Conservation (phyloP, 2,113 vertebrate species). For the Dromiciops gliroides region DNA sequence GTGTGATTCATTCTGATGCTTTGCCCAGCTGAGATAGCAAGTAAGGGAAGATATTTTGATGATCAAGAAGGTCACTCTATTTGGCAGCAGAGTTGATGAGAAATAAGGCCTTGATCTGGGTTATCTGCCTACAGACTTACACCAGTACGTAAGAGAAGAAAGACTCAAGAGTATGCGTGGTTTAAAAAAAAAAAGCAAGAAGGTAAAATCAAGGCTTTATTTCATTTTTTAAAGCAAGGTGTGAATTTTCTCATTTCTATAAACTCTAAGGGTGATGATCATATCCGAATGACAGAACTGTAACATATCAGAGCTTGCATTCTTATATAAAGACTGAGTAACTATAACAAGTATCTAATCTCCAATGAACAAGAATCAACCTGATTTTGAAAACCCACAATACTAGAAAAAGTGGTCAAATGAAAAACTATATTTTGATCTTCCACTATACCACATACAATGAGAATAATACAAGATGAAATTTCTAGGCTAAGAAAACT, state of each 20-base stretch:
- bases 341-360: background rate
- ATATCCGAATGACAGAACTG: background rate
- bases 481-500: background rate
- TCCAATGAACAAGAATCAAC: conserved; percentile 25
- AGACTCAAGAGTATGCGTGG: background rate
- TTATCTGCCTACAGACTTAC: background rate
- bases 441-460: background rate
- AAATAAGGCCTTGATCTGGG: background rate
- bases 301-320: background rate
- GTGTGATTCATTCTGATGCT: background rate
- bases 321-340: conserved; percentile 5
- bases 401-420: background rate
- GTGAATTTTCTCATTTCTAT: background rate
- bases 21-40: background rate
- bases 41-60: conserved; percentile 1
- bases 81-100: background rate
- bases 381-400: background rate
- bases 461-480: background rate
- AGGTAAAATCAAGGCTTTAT: background rate
- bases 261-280: background rate
- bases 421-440: background rate
- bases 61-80: background rate
- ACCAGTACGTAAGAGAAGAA: background rate
- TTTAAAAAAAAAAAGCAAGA: conserved; percentile 1
- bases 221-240: conserved; percentile 37